Percentiles rank a stretch among this genome's conserved stretches.
These are phyloP conservation scores for Acleris emargana DNA, from an alignment of 2,888 invertebrate genomes.

Conservation along the genomic window DNA sequence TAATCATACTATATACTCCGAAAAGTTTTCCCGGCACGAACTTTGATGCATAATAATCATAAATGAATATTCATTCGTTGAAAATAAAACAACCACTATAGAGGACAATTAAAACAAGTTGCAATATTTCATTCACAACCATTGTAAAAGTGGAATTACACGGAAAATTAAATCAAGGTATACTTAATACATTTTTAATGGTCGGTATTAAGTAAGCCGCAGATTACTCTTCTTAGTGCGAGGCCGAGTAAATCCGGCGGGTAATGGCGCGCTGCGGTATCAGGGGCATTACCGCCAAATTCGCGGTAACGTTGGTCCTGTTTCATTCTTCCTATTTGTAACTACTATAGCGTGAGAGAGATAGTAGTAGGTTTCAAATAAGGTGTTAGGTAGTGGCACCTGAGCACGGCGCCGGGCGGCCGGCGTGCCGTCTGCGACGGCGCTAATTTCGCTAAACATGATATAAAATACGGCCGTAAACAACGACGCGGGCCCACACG, in stretches of 20 bases:
- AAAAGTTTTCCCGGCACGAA: too few relatives aligned
- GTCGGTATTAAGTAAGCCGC: slow-evolving; percentile 66
- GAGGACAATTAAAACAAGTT: too few relatives aligned
- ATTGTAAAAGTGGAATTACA: slow-evolving; percentile 1
- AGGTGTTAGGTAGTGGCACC: slow-evolving; percentile 45
- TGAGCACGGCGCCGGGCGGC: slow-evolving; percentile 51
- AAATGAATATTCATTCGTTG: too few relatives aligned
- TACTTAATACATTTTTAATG: slow-evolving; percentile 66
- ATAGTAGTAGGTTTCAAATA: too few relatives aligned
- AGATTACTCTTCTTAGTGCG: slow-evolving; percentile 63
- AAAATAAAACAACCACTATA: too few relatives aligned
- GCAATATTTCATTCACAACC: too few relatives aligned
- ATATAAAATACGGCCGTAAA: slow-evolving; percentile 76
- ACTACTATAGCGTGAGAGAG: too few relatives aligned
- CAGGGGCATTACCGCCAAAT: too few relatives aligned
- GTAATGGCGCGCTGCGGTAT: slow-evolving; percentile 65
- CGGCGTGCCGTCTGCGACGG: slow-evolving; percentile 45
- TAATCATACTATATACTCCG: too few relatives aligned
- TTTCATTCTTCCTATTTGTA: too few relatives aligned
- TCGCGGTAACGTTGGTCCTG: too few relatives aligned
- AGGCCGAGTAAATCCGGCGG: slow-evolving; percentile 65
- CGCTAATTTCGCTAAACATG: slow-evolving; percentile 74
- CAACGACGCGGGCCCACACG: slow-evolving; percentile 61
- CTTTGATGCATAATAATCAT: too few relatives aligned
- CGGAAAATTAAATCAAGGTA: slow-evolving; percentile 33